Evolutionary conservation across 1,140 invertebrate genomes (phyloP), one percentile per base, ranked within the genome.

Genomic region (Lepidotrigona ventralis): DNA sequence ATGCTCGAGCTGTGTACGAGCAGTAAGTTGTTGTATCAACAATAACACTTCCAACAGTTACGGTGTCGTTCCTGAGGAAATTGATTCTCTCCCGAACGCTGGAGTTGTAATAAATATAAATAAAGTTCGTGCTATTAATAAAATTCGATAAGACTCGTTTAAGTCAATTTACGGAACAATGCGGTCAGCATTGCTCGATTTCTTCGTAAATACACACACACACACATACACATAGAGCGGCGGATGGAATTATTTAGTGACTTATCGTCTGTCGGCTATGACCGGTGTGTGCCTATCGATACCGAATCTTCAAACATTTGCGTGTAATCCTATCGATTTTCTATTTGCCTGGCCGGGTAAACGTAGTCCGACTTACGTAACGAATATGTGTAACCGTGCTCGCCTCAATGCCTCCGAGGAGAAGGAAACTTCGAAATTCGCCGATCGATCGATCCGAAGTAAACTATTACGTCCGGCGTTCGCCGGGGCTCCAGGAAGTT

Each of bases 251-350:
- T 79, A 79, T 79, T 79, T 69, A 69, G 64, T 23, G 56, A 51
- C 29, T 79, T 39, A 79, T 79, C 64, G 64, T n/a, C 9, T n/a
- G 23, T 79, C 76, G 56, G 29, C 26, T 26, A 53, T 68, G 46
- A 66, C 63, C 76, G 17, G 11, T 1, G 29, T 1, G 29, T 23
- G 39, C 39, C 39, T 8, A 46, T 9, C 64, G 63, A 78, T 68
- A 79, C 29, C 76, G 23, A 39, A 19, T 79, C 19, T 39, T 73
- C 69, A 72, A 80, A 80, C 69, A 80, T 72, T 80, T 53, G 68
- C 69, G 56, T 72, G 69, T 21, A 73, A 73, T 80, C 56, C 54
- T 80, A 72, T 72, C 33, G 78, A 63, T 80, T 53, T 80, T 73
- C 78, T 63, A 33, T 72, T 79, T 79, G 54, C 53, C 29, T 29